These are phyloP conservation scores for Hydrochoerus hydrochaeris DNA, from an alignment of 2,113 vertebrate species.

Conservation along the genomic window DNA sequence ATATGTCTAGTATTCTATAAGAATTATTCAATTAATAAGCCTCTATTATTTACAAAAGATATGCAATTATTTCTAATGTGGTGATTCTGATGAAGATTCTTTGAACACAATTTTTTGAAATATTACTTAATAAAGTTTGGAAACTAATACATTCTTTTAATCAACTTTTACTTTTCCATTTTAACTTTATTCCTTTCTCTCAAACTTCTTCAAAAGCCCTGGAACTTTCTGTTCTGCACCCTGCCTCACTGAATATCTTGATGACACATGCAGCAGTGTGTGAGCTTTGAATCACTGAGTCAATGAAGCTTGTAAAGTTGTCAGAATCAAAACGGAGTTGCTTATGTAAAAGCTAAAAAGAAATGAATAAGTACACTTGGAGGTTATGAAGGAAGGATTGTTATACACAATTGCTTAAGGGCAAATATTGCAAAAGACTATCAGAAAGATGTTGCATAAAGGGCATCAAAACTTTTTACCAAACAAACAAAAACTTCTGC, in stretches of 20 bases:
- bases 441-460: not conserved
- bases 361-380: not conserved
- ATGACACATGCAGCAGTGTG: rapidly evolving
- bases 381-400: not conserved
- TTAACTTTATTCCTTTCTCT: not conserved
- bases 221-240: not conserved
- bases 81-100: not conserved
- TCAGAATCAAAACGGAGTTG: not conserved
- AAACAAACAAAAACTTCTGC: not conserved
- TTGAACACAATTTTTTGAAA: not conserved
- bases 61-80: not conserved
- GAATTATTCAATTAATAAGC: not conserved
- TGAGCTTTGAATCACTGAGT: not conserved
- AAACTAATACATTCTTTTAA: not conserved
- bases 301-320: not conserved
- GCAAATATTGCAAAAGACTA: not conserved
- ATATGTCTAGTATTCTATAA: not conserved
- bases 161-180: not conserved
- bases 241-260: not conserved
- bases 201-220: not conserved
- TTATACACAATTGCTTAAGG: no score
- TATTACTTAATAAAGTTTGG: not conserved
- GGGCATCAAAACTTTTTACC: not conserved
- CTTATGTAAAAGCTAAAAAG: not conserved
- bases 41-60: not conserved